Base-by-base conservation (phyloP, 2,888 invertebrate genomes). In the Limnephilus auricula region DNA sequence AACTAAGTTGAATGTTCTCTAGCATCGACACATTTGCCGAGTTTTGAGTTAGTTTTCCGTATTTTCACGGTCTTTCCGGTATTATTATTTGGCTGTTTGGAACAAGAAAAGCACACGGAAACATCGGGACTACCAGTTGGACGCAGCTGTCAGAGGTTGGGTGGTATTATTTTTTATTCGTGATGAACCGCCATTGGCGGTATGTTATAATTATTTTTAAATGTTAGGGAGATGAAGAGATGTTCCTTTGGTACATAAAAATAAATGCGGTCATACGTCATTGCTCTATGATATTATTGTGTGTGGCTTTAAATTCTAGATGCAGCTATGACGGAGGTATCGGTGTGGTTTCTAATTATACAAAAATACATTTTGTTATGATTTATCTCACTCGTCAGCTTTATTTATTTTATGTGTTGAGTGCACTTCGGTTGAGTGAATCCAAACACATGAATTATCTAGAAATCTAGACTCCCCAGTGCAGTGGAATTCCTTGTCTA, bases 131-230 rank as follows among this genome's bases (percentile, higher is more conserved):
- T n/a, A 65, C 65, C 83, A 83, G 83, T 83, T 37, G 83, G 83
- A 30, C 37, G 15, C 83, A 83, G 83, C 83, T 83, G 83, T 83
- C 37, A 37, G 83, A 83, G 10, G 83, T 37, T 83, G 83, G 83
- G 83, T 83, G 83, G 83, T n/a, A 65, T 65, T 65, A 65, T 65
- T n/a, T n/a, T n/a, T n/a, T n/a, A 65, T n/a, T 65, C 65, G 65
- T 65, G 65, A 65, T 65, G 6, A n/a, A 65, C 65, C 65, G 65
- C 25, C 65, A 9, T 65, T 65, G 65, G 65, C n/a, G 65, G 65
- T 65, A 65, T 65, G 5, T 18, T 65, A 18, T 65, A 65, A 65
- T 65, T 65, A 65, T 65, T 65, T 65, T 65, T 65, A 65, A 65
- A 65, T 65, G n/a, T 25, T 9, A 65, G 18, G 3, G 65, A 65